Percentiles rank a stretch among this genome's conserved stretches.
Conservation (phyloP, 2,113 vertebrate species). For the Erythrolamprus reginae region DNA sequence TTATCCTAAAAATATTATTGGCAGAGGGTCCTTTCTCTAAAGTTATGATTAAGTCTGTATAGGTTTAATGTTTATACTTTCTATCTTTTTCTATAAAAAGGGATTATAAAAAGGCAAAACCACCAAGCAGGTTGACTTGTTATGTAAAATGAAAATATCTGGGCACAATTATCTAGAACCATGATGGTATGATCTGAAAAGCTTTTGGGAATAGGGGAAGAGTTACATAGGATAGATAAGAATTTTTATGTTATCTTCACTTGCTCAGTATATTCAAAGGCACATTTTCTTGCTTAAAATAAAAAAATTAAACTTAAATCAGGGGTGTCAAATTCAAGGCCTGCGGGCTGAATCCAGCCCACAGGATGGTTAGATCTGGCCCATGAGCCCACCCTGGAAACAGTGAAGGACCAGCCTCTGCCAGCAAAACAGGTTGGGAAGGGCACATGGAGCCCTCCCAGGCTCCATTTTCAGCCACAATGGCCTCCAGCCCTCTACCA, state of each 20-base stretch:
- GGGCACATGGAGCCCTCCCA: too few relatives aligned
- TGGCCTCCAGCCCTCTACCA: too few relatives aligned
- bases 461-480: too few relatives aligned
- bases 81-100: not conserved
- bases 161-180: not conserved
- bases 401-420: too few relatives aligned
- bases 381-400: too few relatives aligned
- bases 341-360: too few relatives aligned
- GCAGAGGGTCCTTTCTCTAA: not conserved
- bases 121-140: not conserved
- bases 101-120: not conserved
- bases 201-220: not conserved
- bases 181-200: not conserved
- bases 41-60: not conserved
- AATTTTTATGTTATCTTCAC: not conserved
- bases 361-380: too few relatives aligned
- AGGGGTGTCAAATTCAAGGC: too few relatives aligned
- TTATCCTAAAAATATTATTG: not conserved
- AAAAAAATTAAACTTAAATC: not conserved
- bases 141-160: not conserved
- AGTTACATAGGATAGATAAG: not conserved
- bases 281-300: not conserved
- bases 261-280: not conserved
- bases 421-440: too few relatives aligned
- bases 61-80: not conserved